Base-by-base conservation (phyloP, 2,888 invertebrate species). In the Heliconius charithonia region DNA sequence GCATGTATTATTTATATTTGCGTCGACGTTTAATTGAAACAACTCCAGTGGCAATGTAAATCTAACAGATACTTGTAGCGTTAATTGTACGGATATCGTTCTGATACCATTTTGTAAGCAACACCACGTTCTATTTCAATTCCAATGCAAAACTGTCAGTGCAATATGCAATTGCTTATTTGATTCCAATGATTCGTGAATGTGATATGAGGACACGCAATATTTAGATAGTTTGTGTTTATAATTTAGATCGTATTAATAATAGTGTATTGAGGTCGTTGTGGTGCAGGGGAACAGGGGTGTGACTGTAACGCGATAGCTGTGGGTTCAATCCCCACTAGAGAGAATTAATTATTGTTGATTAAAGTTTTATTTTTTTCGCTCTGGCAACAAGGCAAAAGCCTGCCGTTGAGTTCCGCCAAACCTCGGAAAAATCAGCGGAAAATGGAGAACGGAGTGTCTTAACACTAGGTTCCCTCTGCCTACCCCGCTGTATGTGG, bases 101-200 rank as follows among this genome's bases (percentile, higher is more conserved):
- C 62, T 77, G 73, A 81, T 75, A 75, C 69, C 77, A 63, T 81
- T 79, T 80, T 76, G 76, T 78, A 80, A 80, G 80, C 75, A 73
- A 66, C 76, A 59, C 78, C 74, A 67, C 77, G 77, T 77, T 76
- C 75, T 79, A 72, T 77, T 79, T 81, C 77, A 63, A 77, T 76
- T 75, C 71, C 32, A 77, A 78, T 51, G 72, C 65, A 72, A 67
- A 37, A 70, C 25, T 78, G 62, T 45, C 65, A 75, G 63, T 37
- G 78, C 78, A 79, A 79, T 79, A 69, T 45, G 65, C 74, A 76
- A 74, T 78, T 74, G 69, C 70, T 78, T 74, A 80, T 77, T 79
- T 73, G 75, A 77, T 79, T 81, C 71, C 73, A 79, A 69, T 73
- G 79, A 79, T 79, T 75, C 69, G 71, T 69, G 70, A 78, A 81